phyloP scores from a whole-genome alignment of 2,888 invertebrate species.

The Spatulosminthurus flaviceps region DNA sequence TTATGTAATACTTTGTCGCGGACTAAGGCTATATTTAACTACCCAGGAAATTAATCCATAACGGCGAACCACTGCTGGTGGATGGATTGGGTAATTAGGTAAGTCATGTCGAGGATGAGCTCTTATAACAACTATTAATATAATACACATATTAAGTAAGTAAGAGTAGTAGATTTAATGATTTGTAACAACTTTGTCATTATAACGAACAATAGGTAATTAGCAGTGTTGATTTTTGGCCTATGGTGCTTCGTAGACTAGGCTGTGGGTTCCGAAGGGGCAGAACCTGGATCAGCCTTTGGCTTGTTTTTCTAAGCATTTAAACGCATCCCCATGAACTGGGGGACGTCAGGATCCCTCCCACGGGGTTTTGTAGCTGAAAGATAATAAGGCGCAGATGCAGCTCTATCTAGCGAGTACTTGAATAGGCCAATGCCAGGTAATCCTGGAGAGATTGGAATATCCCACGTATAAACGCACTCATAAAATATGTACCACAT shows the following conservation, averaged over 20 bases:
- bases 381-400: not conserved
- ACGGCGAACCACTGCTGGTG: too few species aligned
- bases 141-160: too few species aligned
- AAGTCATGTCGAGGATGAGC: too few species aligned
- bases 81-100: too few species aligned
- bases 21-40: too few species aligned
- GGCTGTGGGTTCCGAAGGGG: too few species aligned
- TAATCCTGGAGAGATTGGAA: constrained; percentile 72
- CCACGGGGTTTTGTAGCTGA: constrained; percentile 23
- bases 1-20: too few species aligned
- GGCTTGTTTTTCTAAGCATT: constrained; percentile 67
- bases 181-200: too few species aligned
- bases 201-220: not conserved
- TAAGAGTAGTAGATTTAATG: too few species aligned
- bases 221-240: not conserved
- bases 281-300: not conserved
- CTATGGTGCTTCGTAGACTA: too few species aligned
- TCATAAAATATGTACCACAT: constrained; percentile 93
- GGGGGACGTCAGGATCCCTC: constrained; percentile 66
- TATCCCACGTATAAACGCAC: constrained; percentile 53
- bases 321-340: constrained; percentile 84
- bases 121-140: too few species aligned
- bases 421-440: constrained; percentile 71
- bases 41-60: too few species aligned
- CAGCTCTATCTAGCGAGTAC: constrained; percentile 27